Evolutionary conservation across 2,797 vertebrate genomes (phyloP).

Genomic region (Oryzias sinensis): DNA sequence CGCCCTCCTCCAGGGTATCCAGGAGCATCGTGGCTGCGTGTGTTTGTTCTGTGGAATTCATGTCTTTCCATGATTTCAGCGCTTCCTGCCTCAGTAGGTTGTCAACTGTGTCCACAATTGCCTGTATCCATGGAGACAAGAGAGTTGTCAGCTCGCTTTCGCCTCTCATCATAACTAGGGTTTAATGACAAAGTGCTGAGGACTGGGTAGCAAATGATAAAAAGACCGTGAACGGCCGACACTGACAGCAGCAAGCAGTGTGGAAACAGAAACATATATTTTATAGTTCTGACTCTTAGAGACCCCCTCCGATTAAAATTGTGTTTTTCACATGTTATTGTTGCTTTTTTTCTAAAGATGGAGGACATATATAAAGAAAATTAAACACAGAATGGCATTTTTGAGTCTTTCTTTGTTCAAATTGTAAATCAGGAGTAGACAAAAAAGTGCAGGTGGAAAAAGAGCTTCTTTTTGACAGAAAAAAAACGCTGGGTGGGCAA

Average conservation of each 20-base stretch:
- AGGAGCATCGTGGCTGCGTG: constrained; percentile 97
- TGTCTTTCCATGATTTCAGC: constrained; percentile 96
- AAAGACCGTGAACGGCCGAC: constrained; percentile 59
- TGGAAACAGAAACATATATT: constrained; percentile 39
- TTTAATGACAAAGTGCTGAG: constrained; percentile 43
- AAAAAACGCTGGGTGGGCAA: too few species aligned
- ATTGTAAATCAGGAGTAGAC: too few species aligned
- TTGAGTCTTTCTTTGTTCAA: too few species aligned
- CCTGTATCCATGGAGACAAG: constrained; percentile 87
- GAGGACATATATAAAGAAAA: too few species aligned
- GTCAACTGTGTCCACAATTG: constrained; percentile 98
- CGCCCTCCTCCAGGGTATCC: constrained; percentile 96
- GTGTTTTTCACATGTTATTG: too few species aligned
- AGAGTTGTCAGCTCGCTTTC: constrained; percentile 62
- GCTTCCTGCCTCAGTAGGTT: constrained; percentile 96
- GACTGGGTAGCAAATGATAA: constrained; percentile 57
- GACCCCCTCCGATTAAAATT: too few species aligned
- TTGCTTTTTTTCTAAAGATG: too few species aligned
- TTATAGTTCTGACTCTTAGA: constrained; percentile 20
- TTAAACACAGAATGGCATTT: too few species aligned
- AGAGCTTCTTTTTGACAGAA: too few species aligned
- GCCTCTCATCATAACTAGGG: constrained; percentile 37
- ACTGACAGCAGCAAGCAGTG: constrained; percentile 44
- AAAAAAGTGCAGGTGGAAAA: too few species aligned
- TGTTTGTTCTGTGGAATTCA: constrained; percentile 96